phyloP scores from a whole-genome alignment of 1,140 invertebrate genomes.

The Lethocerus indicus region DNA sequence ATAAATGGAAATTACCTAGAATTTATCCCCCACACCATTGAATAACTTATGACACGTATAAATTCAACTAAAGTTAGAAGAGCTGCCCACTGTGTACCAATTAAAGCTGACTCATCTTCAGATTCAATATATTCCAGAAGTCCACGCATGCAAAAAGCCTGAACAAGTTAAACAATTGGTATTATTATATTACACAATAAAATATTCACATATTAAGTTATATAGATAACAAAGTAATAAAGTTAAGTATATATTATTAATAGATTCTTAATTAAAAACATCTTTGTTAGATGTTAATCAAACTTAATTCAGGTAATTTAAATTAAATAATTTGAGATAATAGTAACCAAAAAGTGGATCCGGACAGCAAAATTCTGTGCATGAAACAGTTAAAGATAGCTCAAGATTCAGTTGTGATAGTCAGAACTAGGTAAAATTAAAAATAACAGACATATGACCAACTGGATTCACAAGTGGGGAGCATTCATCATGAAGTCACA shows the following conservation, averaged over 20 bases:
- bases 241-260: neutral
- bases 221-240: neutral
- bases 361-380: no score
- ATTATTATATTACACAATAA: no score
- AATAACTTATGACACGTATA: slow-evolving; percentile 34
- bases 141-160: slow-evolving; percentile 37
- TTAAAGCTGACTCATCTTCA: slow-evolving; percentile 21
- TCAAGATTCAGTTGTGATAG: no score
- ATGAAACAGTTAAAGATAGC: no score
- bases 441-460: no score
- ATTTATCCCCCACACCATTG: slow-evolving; percentile 40
- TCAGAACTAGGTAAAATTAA: no score
- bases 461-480: no score
- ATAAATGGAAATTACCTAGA: slow-evolving; percentile 23
- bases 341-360: no score
- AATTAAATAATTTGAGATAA: no score
- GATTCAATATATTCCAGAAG: slow-evolving; percentile 33
- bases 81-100: slow-evolving; percentile 33
- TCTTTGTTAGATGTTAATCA: neutral
- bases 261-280: neutral
- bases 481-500: no score
- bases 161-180: slow-evolving; percentile 17
- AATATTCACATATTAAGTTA: neutral
- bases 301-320: neutral
- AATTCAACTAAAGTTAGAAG: slow-evolving; percentile 34